A percentile compares a stretch with the other conserved stretches of the same genome.
Conservation (phyloP, 2,888 invertebrate genomes). For the Cantharis lateralis region DNA sequence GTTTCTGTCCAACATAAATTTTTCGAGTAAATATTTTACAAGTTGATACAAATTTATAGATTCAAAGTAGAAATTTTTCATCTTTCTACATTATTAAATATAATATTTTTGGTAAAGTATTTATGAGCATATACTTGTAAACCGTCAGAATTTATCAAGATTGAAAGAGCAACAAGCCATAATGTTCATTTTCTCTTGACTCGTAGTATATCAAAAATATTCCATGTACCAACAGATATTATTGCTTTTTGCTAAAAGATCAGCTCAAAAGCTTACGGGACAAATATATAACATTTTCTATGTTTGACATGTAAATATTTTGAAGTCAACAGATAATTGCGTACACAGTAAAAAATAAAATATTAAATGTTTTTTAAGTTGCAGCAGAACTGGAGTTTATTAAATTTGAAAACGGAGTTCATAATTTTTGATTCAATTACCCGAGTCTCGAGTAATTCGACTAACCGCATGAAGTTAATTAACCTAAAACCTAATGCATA, state of each 20-base stretch:
- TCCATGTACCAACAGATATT: constrained; percentile 8
- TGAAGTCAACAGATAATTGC: background rate
- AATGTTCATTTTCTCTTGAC: constrained; percentile 9
- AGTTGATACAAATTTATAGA: background rate
- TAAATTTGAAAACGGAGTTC: background rate
- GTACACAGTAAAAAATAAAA: background rate
- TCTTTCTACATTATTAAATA: constrained; percentile 2
- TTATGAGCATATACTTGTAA: constrained; percentile 1
- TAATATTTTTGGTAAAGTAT: constrained; percentile 4
- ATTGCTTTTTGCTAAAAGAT: constrained; percentile 7
- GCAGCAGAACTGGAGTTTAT: background rate
- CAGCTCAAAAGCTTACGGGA: constrained; percentile 6
- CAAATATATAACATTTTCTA: constrained; percentile 6
- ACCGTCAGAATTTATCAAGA: constrained; percentile 2
- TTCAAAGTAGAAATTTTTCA: background rate
- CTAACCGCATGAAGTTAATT: background rate
- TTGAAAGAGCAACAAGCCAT: constrained; percentile 15
- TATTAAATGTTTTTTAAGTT: too few relatives aligned
- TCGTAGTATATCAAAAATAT: constrained; percentile 10
- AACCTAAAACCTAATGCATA: background rate
- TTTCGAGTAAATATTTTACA: background rate
- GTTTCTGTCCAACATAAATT: background rate
- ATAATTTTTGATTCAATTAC: background rate
- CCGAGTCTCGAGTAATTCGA: background rate
- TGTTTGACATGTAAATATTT: constrained; percentile 10